These are phyloP conservation scores for Acyrthosiphon pisum DNA, from an alignment of 1,140 invertebrate genomes.

Conservation along the genomic window DNA sequence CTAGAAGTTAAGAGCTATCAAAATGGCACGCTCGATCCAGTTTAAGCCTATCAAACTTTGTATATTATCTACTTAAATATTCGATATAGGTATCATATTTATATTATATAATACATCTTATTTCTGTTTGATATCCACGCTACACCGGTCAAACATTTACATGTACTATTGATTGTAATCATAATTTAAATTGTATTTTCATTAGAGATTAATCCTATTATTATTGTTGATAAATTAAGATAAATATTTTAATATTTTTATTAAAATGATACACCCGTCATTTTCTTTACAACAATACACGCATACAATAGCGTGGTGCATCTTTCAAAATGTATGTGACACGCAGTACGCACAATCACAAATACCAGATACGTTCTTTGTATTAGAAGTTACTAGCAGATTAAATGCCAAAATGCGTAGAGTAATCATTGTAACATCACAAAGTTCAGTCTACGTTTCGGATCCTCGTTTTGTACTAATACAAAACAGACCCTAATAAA, in stretches of 20 bases:
- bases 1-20: not conserved
- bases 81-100: not conserved
- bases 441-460: not conserved
- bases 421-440: slow-evolving; percentile 12
- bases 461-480: slow-evolving; percentile 8
- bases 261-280: not conserved
- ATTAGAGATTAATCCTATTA: not conserved
- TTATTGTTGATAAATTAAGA: not conserved
- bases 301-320: not conserved
- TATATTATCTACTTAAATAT: not conserved
- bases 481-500: slow-evolving; percentile 23
- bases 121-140: not conserved
- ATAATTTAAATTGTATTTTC: not conserved
- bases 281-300: not conserved
- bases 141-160: not conserved
- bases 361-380: not conserved
- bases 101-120: not conserved
- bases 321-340: not conserved
- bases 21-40: not conserved
- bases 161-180: not conserved
- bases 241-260: not conserved
- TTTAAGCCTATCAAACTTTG: not conserved
- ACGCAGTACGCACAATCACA: not conserved
- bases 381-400: not conserved
- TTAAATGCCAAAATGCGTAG: slow-evolving; percentile 17